Base-by-base conservation (phyloP, 2,113 vertebrate genomes). In the Microcebus griseorufus region DNA sequence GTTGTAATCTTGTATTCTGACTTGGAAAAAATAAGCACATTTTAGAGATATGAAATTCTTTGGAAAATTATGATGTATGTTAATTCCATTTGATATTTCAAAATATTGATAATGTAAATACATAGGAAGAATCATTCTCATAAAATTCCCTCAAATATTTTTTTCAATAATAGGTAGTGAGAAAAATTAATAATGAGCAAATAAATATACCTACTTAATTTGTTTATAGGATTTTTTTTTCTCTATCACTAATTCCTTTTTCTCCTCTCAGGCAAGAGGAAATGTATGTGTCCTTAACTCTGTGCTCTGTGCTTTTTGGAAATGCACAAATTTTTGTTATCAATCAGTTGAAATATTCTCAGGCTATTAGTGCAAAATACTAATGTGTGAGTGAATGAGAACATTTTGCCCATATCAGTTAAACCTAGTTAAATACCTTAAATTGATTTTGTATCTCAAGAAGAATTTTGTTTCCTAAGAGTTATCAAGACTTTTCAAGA, bases 21-120 rank as follows among this genome's bases (percentile, higher is more conserved):
- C 25, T 86, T 95, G 48, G 25, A n/a, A 93, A 70, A 91, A 91
- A 85, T 95, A 10, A 65, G 34, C 48, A 62, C 20, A 65, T 95
- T 93, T 95, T 55, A 83, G 6, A 95, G 42, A 37, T 45, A 92
- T 2, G 25, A 29, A 91, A 79, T 34, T 70, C 6, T 95, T 86
- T 87, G 22, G 72, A 64, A 92, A 92, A 85, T 27, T 81, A 23
- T 83, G 60, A 23, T 81, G 23, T 3, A 45, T 73, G 72, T 65
- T 88, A 94, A 91, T 88, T 95, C 45, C 12, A 76, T 84, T 73
- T 78, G 25, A 58, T 65, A 86, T 80, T 58, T 82, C 48, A 86
- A 67, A 83, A 75, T 90, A 64, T 39, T 86, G 39, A 70, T 39
- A 79, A 9, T 65, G 75, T 80, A 85, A 95, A 92, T 81, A 88